Evolutionary conservation across 2,113 vertebrate species (phyloP), one percentile per base, ranked within the genome.

Genomic region (Myiagra hebetior): DNA sequence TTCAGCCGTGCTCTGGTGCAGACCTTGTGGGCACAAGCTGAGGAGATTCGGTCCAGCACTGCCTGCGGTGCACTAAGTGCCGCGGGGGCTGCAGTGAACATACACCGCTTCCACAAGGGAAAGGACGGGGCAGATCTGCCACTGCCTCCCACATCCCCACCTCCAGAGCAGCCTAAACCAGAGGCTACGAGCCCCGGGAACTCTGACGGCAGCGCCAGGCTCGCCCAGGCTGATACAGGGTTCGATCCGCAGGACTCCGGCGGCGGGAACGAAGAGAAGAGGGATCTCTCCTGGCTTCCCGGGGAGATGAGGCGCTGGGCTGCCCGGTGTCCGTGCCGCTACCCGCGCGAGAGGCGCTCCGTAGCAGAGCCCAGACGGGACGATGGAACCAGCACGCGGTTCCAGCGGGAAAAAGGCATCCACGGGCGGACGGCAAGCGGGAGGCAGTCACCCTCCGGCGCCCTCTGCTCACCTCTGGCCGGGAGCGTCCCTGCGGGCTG

Each of bases 1-100:
- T 52, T 26, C 8, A 62, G 33, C 41, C 19, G 6, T 9, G 41
- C 30, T 14, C 65, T 13, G 39, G 14, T 2, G 59, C 73, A 53
- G n/a, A 77, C 19, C 46, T 49, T 9, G 41, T 1, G 26, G 19
- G 44, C 30, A 33, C 47, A 46, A 27, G 39, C 52, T 2, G 33
- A 35, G 35, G 2, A 59, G 30, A 22, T 3, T 4, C 3, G 15
- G 7, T 30, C n/a, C 46, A 1, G 69, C 52, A 5, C 0, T 9
- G 73, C 17, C 64, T 5, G 74, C 5, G 2, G 37, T 2, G 31
- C 68, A 13, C 28, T 13, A 41, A 5, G 23, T 1, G 49, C 52
- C 11, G 9, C 7, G 13, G 24, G 30, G 26, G 15, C 57, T 52
- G 63, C 63, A 6, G 23, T 1, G 27, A 20, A 1, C 2, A 4